Evolutionary conservation across 2,113 vertebrate genomes (phyloP).

Genomic region (Pomatorhinus ruficollis): DNA sequence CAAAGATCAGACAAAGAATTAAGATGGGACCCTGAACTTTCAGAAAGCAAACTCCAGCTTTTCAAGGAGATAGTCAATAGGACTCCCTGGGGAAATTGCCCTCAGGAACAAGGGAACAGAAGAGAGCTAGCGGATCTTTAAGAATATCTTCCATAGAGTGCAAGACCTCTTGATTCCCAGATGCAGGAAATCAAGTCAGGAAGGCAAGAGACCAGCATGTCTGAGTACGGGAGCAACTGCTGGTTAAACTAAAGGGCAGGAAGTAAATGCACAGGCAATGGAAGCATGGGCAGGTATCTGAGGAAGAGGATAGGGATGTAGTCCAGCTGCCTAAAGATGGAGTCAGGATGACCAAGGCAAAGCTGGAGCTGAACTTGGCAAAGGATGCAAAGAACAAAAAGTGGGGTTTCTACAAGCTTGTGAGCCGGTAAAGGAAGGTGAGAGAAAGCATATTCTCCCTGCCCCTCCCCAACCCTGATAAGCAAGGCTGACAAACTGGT

Average conservation of each 20-base stretch:
- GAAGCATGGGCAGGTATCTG: not conserved
- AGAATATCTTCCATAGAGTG: not conserved
- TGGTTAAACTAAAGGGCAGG: not conserved
- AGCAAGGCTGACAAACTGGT: not conserved
- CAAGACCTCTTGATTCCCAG: not conserved
- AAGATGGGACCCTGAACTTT: not conserved
- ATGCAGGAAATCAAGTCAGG: not conserved
- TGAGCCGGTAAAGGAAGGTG: not conserved
- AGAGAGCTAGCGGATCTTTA: not conserved
- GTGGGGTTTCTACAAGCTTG: not conserved
- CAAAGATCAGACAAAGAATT: not conserved
- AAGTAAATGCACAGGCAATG: not conserved
- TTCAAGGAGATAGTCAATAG: not conserved
- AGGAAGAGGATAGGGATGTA: not conserved
- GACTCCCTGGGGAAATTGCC: not conserved
- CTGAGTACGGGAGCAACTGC: not conserved
- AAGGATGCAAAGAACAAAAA: not conserved
- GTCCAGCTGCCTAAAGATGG: not conserved
- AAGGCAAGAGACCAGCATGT: fast-evolving
- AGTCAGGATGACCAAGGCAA: not conserved
- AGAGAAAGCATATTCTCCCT: not conserved
- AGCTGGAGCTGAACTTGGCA: not conserved
- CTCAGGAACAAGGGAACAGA: not conserved
- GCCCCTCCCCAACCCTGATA: not conserved
- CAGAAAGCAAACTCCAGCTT: not conserved